Conservation (phyloP, 2,888 invertebrate species). For the Aplocera efformata region DNA sequence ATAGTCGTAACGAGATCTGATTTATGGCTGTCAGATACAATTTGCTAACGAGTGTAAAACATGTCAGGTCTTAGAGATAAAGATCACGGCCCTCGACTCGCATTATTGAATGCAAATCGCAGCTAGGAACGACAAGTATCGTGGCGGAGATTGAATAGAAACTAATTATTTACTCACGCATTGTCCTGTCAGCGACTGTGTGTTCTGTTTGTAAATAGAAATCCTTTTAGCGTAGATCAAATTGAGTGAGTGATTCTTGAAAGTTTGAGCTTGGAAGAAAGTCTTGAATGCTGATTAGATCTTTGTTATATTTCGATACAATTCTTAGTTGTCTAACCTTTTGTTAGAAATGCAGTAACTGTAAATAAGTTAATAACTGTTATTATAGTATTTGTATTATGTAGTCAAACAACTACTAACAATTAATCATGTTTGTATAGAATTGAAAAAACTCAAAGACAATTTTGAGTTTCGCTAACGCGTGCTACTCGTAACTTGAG, state of each 20-base stretch:
- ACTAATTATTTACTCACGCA: conserved; percentile 63
- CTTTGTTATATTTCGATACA: too few relatives aligned
- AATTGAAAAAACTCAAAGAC: too few relatives aligned
- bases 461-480: conserved; percentile 23
- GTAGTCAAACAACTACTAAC: too few relatives aligned
- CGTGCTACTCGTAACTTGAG: too few relatives aligned
- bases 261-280: conserved; percentile 17
- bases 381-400: too few relatives aligned
- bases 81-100: conserved; percentile 54
- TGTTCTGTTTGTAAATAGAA: conserved; percentile 43
- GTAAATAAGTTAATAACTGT: too few relatives aligned
- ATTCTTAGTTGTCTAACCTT: too few relatives aligned
- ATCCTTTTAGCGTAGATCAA: conserved; percentile 33
- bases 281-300: not conserved
- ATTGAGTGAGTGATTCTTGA: conserved; percentile 25
- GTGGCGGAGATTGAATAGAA: conserved; percentile 50
- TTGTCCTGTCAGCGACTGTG: conserved; percentile 56
- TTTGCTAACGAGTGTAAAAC: conserved; percentile 71
- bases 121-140: conserved; percentile 44
- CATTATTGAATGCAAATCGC: conserved; percentile 71
- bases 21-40: conserved; percentile 66
- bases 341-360: too few relatives aligned
- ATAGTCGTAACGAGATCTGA: conserved; percentile 48
- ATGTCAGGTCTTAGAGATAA: conserved; percentile 61
- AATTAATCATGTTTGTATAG: too few relatives aligned